Conservation (phyloP, 2,888 invertebrate species). For the Hermaeophaga mercurialis region DNA sequence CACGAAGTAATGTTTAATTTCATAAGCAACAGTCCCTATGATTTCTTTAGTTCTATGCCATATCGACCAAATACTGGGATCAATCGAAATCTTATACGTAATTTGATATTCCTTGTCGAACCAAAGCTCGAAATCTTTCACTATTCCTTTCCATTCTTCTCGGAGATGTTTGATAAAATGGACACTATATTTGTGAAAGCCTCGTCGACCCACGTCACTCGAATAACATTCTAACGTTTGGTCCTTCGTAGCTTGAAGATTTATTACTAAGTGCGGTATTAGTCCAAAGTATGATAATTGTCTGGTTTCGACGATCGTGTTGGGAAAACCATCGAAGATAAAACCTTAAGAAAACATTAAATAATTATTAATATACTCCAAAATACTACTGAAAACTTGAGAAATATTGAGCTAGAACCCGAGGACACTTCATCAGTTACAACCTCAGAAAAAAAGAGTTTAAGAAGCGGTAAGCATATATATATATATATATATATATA, state of each 20-base stretch:
- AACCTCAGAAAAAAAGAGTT: no score
- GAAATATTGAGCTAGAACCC: no score
- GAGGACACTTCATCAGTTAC: no score
- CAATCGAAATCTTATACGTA: slow-evolving; percentile 59
- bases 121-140: slow-evolving; percentile 58
- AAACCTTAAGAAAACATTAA: slow-evolving; percentile 59
- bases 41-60: slow-evolving; percentile 57
- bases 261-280: slow-evolving; percentile 64
- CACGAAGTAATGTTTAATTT: slow-evolving; percentile 61
- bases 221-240: slow-evolving; percentile 57
- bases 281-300: slow-evolving; percentile 60
- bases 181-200: slow-evolving; percentile 44
- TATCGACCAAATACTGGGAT: slow-evolving; percentile 63
- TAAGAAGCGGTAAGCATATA: no score
- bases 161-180: slow-evolving; percentile 58
- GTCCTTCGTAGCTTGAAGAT: slow-evolving; percentile 57
- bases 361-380: no score
- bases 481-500: no score
- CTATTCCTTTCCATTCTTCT: slow-evolving; percentile 56
- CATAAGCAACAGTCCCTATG: slow-evolving; percentile 54
- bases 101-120: slow-evolving; percentile 63
- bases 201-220: slow-evolving; percentile 45
- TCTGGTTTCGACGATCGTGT: slow-evolving; percentile 59
- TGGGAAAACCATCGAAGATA: slow-evolving; percentile 68
- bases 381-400: no score